Conservation (phyloP, 2,113 vertebrate species). For the Dicaeum eximium region DNA sequence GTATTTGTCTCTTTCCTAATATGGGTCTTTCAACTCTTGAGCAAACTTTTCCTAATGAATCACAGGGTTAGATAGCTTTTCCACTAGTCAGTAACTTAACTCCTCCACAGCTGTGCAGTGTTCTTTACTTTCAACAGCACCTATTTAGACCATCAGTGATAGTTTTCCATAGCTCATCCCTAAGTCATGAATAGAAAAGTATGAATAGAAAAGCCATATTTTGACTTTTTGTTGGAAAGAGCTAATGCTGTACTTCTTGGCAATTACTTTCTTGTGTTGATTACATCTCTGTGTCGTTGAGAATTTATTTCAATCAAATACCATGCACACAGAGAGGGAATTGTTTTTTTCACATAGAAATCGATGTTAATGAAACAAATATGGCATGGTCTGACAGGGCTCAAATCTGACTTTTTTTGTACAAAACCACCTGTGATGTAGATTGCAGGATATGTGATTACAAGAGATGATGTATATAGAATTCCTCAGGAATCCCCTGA, state of each 20-base stretch:
- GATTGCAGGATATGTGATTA: neutral
- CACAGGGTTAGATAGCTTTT: slow-evolving; percentile 50
- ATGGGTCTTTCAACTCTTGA: slow-evolving; percentile 50
- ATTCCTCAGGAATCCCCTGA: neutral
- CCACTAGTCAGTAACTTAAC: slow-evolving; percentile 45
- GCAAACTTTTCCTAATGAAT: slow-evolving; percentile 64
- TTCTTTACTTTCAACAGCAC: slow-evolving; percentile 13
- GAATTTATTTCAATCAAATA: neutral
- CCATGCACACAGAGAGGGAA: neutral
- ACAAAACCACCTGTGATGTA: neutral
- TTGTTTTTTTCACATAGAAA: neutral
- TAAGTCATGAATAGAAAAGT: too few species aligned
- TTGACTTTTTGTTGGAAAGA: neutral
- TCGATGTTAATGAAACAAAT: neutral
- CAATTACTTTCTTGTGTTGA: neutral
- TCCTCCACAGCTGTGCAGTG: slow-evolving; percentile 29
- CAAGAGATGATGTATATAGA: neutral
- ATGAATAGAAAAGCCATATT: neutral
- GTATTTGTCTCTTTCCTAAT: slow-evolving; percentile 45
- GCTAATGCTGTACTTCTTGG: neutral
- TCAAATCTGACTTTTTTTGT: neutral
- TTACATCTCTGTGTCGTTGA: neutral
- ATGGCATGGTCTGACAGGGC: neutral
- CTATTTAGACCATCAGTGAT: neutral
- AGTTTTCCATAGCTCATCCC: neutral